These are phyloP conservation scores for Aphelenchoides besseyi DNA, from an alignment of 1,140 invertebrate genomes.

Conservation along the genomic window DNA sequence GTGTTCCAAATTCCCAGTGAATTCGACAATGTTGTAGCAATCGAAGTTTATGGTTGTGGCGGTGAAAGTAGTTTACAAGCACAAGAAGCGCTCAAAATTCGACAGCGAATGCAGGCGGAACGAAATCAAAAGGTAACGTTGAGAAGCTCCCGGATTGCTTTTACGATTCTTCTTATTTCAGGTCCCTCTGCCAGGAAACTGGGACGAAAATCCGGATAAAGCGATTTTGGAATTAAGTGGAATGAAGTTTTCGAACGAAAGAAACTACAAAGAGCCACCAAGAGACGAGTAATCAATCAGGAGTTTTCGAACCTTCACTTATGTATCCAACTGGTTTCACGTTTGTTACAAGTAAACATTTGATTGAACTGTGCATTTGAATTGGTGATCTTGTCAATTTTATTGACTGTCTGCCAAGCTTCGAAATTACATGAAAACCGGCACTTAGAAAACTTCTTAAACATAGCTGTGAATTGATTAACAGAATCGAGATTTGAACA, in stretches of 20 bases:
- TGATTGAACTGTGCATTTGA: too few species aligned
- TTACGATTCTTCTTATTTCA: constrained; percentile 25
- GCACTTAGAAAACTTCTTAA: too few species aligned
- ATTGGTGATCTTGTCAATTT: too few species aligned
- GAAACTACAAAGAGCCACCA: constrained; percentile 16
- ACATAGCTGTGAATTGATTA: too few species aligned
- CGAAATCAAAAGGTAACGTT: constrained; percentile 50
- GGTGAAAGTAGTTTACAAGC: constrained; percentile 38
- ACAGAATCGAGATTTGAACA: too few species aligned
- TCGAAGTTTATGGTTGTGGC: constrained; percentile 47
- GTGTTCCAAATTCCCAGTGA: constrained; percentile 19
- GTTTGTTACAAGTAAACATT: too few species aligned
- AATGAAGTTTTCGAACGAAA: constrained; percentile 37
- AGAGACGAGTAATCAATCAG: neutral
- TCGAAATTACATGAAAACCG: too few species aligned
- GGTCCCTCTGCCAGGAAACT: constrained; percentile 60
- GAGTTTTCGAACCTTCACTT: too few species aligned
- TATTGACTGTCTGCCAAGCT: too few species aligned
- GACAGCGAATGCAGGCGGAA: constrained; percentile 50
- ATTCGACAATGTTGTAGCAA: constrained; percentile 22
- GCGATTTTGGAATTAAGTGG: constrained; percentile 39
- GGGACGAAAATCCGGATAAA: constrained; percentile 62
- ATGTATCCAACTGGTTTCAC: too few species aligned
- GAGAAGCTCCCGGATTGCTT: too few species aligned
- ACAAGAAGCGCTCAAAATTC: constrained; percentile 47